These are phyloP conservation scores for Homarus americanus DNA, from an alignment of 1,140 invertebrate species.

Conservation along the genomic window DNA sequence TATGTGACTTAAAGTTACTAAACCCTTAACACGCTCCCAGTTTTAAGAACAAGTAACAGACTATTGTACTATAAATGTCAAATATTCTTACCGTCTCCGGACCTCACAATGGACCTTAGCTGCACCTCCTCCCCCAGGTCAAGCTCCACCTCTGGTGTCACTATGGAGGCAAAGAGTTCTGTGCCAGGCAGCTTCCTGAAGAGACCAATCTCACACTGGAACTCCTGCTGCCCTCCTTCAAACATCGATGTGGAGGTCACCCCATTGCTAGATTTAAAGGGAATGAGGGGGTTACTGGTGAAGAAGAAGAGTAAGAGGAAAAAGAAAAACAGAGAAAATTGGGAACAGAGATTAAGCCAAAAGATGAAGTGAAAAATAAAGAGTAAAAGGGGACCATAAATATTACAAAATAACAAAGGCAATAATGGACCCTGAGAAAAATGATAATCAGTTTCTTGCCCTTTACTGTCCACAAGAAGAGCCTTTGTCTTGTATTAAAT, in stretches of 20 bases:
- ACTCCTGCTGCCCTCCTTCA: constrained; percentile 80
- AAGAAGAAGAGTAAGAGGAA: background rate
- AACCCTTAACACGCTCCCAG: too few species aligned
- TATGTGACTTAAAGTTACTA: too few species aligned
- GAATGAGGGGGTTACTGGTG: background rate
- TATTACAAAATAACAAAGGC: too few species aligned
- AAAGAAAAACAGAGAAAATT: background rate
- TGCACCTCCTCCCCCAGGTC: constrained; percentile 84
- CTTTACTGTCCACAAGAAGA: too few species aligned
- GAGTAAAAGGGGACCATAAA: too few species aligned
- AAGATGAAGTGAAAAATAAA: too few species aligned
- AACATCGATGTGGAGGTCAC: constrained; percentile 73
- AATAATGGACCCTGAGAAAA: too few species aligned
- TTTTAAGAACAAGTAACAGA: too few species aligned
- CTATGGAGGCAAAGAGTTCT: constrained; percentile 80
- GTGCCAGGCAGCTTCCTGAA: constrained; percentile 80
- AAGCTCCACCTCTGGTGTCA: constrained; percentile 81
- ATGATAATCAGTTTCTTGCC: too few species aligned
- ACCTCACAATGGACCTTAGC: constrained; percentile 81
- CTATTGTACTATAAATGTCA: too few species aligned
- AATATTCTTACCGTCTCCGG: constrained; percentile 82
- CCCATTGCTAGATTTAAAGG: constrained; percentile 17
- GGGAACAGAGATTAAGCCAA: background rate
- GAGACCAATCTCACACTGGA: constrained; percentile 82
- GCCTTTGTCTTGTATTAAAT: too few species aligned